These are phyloP conservation scores for Pteronotus mesoamericanus DNA, from an alignment of 2,797 vertebrate genomes.

Conservation along the genomic window DNA sequence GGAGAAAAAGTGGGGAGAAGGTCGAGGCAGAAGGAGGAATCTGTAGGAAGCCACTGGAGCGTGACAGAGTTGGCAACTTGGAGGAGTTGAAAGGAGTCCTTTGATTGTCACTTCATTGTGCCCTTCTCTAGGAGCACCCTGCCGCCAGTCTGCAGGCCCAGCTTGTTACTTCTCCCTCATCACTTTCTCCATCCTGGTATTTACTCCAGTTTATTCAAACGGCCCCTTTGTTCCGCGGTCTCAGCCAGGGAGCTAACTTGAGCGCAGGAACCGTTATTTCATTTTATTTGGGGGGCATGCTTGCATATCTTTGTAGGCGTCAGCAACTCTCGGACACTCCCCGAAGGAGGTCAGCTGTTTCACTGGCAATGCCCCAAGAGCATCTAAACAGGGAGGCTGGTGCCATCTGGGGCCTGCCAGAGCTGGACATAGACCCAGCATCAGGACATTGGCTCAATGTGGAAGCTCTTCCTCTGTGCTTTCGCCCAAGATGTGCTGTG, in stretches of 20 bases:
- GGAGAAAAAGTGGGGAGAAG: neutral
- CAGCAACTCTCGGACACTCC: neutral
- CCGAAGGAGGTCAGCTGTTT: neutral
- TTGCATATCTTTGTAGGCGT: neutral
- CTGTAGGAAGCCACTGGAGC: neutral
- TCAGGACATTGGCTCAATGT: neutral
- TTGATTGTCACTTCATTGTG: neutral
- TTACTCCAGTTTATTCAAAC: neutral
- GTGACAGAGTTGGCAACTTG: neutral
- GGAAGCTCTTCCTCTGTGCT: neutral
- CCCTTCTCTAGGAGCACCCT: neutral
- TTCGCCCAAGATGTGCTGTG: rapidly evolving
- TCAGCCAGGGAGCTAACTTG: neutral
- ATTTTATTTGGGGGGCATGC: neutral
- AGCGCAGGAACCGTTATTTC: neutral
- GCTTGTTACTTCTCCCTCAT: neutral
- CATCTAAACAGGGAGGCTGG: neutral
- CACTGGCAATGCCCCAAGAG: neutral
- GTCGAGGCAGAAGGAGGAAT: neutral
- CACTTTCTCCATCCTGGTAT: neutral
- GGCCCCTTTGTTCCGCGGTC: neutral
- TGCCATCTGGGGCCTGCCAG: neutral
- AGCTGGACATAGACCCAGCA: neutral
- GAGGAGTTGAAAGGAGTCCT: neutral
- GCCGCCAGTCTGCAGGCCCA: too few species aligned